Conservation (phyloP, 1,140 invertebrate species). For the Scaptomyza montana region DNA sequence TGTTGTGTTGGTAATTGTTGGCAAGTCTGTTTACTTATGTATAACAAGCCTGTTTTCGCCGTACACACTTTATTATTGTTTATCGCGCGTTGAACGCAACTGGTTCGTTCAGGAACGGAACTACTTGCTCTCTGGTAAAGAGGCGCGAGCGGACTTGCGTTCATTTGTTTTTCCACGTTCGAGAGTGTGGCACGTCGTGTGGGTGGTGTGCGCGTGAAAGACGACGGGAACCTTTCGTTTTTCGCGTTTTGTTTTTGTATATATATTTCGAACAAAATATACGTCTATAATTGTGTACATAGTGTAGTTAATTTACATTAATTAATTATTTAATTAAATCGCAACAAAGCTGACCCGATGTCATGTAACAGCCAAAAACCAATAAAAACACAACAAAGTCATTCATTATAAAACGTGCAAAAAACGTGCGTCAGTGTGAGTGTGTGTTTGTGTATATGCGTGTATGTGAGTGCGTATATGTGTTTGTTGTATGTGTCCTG, state of each 20-base stretch:
- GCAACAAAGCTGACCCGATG: slow-evolving; percentile 34
- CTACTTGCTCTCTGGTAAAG: slow-evolving; percentile 28
- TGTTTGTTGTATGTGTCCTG: slow-evolving; percentile 23
- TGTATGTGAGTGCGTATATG: slow-evolving; percentile 37
- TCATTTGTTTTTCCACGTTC: slow-evolving; percentile 54
- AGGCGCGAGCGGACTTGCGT: slow-evolving; percentile 26
- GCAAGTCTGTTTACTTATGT: not conserved
- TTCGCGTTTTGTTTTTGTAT: slow-evolving; percentile 76
- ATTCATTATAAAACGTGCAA: slow-evolving; percentile 58
- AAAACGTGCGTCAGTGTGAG: slow-evolving; percentile 51
- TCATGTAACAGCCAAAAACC: slow-evolving; percentile 57
- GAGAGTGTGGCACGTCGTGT: slow-evolving; percentile 56
- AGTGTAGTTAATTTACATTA: slow-evolving; percentile 55
- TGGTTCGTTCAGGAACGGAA: slow-evolving; percentile 31
- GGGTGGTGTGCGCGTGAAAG: slow-evolving; percentile 57
- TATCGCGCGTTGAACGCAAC: slow-evolving; percentile 6
- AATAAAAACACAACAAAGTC: slow-evolving; percentile 51
- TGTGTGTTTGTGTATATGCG: slow-evolving; percentile 29
- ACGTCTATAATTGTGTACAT: slow-evolving; percentile 59
- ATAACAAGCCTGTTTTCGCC: not conserved
- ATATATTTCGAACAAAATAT: slow-evolving; percentile 59
- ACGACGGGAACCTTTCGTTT: slow-evolving; percentile 57
- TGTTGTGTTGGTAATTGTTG: not conserved
- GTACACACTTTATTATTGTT: not conserved
- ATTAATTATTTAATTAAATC: slow-evolving; percentile 27